Base-by-base conservation (phyloP, 1,140 invertebrate species). In the Papilio helenus region DNA sequence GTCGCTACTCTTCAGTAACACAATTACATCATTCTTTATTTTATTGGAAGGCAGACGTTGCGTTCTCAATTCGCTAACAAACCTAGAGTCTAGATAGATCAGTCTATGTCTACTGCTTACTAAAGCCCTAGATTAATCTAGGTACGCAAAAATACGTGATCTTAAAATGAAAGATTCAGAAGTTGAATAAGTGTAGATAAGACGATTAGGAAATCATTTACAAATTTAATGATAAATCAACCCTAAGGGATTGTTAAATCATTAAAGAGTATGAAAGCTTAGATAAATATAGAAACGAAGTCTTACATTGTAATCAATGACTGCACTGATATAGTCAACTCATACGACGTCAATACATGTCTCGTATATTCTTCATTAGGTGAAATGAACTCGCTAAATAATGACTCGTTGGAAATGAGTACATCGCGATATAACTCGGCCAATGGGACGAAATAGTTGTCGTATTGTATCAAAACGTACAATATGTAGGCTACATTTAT, bases 331-430 rank as follows among this genome's bases (percentile, higher is more conserved):
- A 58, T 20, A 20, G 5, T 55, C 51, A n/a, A 5, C 18, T n/a
- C 51, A 58, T 61, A 61, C 58, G 14, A 20, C 7, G 14, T 61
- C 12, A 23, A 61, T 23, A 61, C 20, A 61, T 12, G 20, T 61
- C 12, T 26, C 55, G 12, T 61, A 61, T 61, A 2, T 14, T 23
- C 20, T 26, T 26, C 10, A 14, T 61, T 10, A 61, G 5, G 58
- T 23, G 10, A 61, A 61, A 61, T 61, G 58, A 23, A 61, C 10
- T 61, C 58, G 58, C 20, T 61, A 61, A 61, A 61, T 61, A 61
- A 61, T 26, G 58, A 61, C 20, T 61, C 58, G 58, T 61, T 61
- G 2, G 3, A 61, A 61, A 58, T 20, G 55, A 26, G 20, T 12
- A 12, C 23, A 61, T 12, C 23, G 23, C 58, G 14, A 61, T 61